Conservation (phyloP, 2,797 vertebrate genomes). For the Pterois miles region DNA sequence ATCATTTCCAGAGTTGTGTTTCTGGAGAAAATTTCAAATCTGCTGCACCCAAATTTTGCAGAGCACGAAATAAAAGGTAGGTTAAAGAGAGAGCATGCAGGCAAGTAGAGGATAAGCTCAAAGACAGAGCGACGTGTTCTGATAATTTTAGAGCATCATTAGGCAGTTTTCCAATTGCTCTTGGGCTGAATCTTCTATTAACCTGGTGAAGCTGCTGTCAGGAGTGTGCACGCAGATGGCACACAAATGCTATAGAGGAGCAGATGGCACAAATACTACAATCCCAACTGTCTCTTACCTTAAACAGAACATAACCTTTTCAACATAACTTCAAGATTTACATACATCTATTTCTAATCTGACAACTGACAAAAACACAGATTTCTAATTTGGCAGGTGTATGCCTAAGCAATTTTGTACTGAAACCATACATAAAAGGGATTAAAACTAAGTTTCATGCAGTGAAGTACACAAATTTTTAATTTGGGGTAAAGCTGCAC, state of each 20-base stretch:
- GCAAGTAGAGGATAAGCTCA: slow-evolving; percentile 1
- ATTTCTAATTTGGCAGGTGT: neutral
- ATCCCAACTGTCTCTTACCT: slow-evolving; percentile 13
- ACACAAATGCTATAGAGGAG: slow-evolving; percentile 20
- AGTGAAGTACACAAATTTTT: too few relatives aligned
- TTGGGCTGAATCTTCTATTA: slow-evolving; percentile 37
- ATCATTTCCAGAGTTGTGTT: neutral
- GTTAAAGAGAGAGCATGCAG: neutral
- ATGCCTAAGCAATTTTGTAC: neutral
- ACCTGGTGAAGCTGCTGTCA: slow-evolving; percentile 15
- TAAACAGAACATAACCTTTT: slow-evolving; percentile 20
- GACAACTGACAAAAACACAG: neutral
- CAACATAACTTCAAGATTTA: neutral
- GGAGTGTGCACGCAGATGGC: slow-evolving; percentile 26
- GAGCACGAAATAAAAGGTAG: neutral
- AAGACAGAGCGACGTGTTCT: slow-evolving; percentile 15
- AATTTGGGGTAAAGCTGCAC: neutral
- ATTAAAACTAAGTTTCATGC: neutral
- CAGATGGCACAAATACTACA: slow-evolving; percentile 37
- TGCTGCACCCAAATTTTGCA: neutral
- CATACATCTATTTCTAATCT: neutral
- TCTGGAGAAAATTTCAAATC: neutral
- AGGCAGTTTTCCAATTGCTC: slow-evolving; percentile 42
- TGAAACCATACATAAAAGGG: neutral
- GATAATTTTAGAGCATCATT: slow-evolving; percentile 28